phyloP scores from a whole-genome alignment of 2,797 vertebrate species.

The Champsocephalus gunnari region DNA sequence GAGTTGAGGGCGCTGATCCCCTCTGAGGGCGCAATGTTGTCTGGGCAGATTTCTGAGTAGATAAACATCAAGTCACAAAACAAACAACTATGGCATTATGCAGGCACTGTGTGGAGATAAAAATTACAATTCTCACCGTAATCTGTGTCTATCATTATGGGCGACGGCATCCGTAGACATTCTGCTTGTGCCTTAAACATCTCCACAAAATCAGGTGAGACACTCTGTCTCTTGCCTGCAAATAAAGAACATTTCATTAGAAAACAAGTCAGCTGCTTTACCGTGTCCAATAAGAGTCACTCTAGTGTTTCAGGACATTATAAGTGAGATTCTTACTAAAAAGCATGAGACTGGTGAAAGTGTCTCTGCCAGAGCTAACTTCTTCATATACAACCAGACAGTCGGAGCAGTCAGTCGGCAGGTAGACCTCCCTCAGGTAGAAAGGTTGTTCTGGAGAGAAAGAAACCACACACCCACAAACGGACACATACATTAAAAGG shows the following conservation, averaged over 20 bases:
- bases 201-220: constrained; percentile 42
- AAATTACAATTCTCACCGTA: constrained; percentile 38
- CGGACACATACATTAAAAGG: not conserved
- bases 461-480: constrained; percentile 8
- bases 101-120: not conserved
- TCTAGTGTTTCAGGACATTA: not conserved
- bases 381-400: constrained; percentile 68
- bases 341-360: constrained; percentile 67
- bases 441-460: constrained; percentile 68
- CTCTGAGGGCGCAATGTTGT: constrained; percentile 26
- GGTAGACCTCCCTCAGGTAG: constrained; percentile 70
- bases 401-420: constrained; percentile 61
- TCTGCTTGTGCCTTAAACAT: constrained; percentile 63
- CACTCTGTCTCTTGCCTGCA: constrained; percentile 60
- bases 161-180: constrained; percentile 61
- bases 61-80: constrained; percentile 8
- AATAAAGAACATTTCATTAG: not conserved
- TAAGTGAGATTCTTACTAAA: constrained; percentile 68
- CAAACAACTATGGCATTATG: not conserved
- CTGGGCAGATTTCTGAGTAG: constrained; percentile 67
- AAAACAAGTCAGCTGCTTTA: not conserved
- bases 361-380: constrained; percentile 45
- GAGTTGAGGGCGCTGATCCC: constrained; percentile 55
- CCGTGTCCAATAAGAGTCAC: not conserved
- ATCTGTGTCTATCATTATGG: constrained; percentile 49